Evolutionary conservation across 1,140 invertebrate genomes (phyloP).

Genomic region (Aleiodes sp.): DNA sequence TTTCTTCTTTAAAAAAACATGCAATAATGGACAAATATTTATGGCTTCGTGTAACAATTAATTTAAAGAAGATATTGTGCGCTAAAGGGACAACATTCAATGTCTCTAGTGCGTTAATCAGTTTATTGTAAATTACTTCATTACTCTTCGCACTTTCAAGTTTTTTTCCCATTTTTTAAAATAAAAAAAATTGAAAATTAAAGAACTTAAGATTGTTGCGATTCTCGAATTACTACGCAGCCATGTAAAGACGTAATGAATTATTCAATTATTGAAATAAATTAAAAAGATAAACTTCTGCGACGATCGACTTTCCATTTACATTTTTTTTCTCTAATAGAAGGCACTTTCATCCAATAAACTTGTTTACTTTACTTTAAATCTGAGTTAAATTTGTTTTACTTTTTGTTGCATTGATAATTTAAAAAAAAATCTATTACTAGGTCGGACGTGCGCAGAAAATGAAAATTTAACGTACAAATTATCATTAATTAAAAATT

Average conservation of each 20-base stretch:
- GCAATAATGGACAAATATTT: not conserved
- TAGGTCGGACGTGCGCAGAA: not conserved
- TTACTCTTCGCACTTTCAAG: not conserved
- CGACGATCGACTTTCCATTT: not conserved
- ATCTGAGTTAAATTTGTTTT: not conserved
- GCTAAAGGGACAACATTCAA: not conserved
- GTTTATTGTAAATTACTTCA: not conserved
- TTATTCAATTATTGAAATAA: conserved; percentile 14
- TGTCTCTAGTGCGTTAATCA: not conserved
- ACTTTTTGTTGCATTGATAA: no score
- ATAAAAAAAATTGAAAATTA: not conserved
- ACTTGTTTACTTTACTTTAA: not conserved
- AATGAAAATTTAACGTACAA: not conserved
- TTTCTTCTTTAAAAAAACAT: conserved; percentile 4
- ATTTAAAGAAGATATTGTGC: not conserved
- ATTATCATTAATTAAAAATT: conserved; percentile 19
- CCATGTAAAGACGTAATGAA: conserved; percentile 5
- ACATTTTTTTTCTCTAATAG: not conserved
- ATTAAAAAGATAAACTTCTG: conserved; percentile 4
- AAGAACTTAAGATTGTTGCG: not conserved
- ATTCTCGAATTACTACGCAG: not conserved
- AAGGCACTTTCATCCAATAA: not conserved
- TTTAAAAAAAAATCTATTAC: no score
- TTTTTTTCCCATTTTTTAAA: not conserved
- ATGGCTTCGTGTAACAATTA: not conserved